Base-by-base conservation (phyloP, 2,113 vertebrate genomes). In the Gadus macrocephalus region DNA sequence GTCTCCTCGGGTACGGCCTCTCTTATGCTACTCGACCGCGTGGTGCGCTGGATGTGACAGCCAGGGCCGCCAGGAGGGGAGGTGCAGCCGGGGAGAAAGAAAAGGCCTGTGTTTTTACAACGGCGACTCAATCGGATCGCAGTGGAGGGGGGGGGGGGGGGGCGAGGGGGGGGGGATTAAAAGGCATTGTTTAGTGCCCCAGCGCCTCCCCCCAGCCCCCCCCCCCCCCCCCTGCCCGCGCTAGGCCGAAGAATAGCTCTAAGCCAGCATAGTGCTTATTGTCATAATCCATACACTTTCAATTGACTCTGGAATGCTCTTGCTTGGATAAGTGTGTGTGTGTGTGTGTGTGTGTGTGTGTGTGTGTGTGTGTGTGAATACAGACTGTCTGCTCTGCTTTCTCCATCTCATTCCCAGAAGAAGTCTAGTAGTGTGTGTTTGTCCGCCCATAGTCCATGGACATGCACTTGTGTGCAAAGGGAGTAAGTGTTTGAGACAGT, bases 221-320 rank as follows among this genome's bases (percentile, higher is more conserved):
- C 58, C n/a, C 35, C 31, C 11, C 16, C 20, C 71, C 3, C 12
- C 64, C 59, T 56, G 42, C 64, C 38, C 56, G 17, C 53, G 70
- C 61, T 77, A 79, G 31, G 31, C 31, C 31, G 31, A 66, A 77
- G 65, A 78, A 66, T 67, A 64, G 77, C 82, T 66, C 76, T 79
- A 80, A 86, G 73, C 82, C 75, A 42, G 70, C 68, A 16, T 74
- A 42, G 73, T 66, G 77, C 82, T 87, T 78, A 83, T 76, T 77
- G 76, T 85, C 74, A 78, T 83, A 85, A 84, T 81, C 86, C 84
- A 83, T 80, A 82, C 78, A 69, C 70, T 82, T 82, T 85, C 86
- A 86, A 72, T 86, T 81, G 81, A 82, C 78, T 87, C 22, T 68
- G 81, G 82, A 82, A 83, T 84, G 82, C 70, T 71, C 70, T 61